Percentiles rank a stretch among this genome's conserved stretches.
Evolutionary conservation across 30 jellyfish, hydroid and myxozoan genomes (phyloP).

Genomic region (Mastigias papua): DNA sequence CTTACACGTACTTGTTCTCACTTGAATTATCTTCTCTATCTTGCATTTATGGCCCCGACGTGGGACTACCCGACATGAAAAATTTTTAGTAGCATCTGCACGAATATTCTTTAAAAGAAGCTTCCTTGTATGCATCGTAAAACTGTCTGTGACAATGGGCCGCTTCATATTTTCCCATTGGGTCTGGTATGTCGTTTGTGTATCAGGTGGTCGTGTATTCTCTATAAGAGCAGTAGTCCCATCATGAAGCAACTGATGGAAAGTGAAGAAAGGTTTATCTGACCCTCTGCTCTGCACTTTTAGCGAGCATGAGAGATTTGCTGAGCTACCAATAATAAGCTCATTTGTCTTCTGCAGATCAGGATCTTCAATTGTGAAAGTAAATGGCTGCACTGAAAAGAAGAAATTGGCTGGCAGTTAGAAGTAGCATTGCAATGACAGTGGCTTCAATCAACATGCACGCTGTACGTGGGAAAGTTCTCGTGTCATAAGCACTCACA

Average conservation of each 20-base stretch:
- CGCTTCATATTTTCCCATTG: neutral
- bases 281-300: too few relatives aligned
- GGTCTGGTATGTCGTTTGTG: neutral
- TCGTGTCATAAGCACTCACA: too few relatives aligned
- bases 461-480: too few relatives aligned
- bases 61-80: neutral
- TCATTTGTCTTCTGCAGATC: neutral
- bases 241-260: too few relatives aligned
- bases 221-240: too few relatives aligned
- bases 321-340: slow-evolving; percentile 8
- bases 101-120: neutral
- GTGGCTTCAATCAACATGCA: too few relatives aligned
- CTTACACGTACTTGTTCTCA: neutral
- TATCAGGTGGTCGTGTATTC: neutral
- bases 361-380: neutral
- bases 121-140: neutral
- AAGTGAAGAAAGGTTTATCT: too few relatives aligned
- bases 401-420: neutral
- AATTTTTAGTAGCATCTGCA: neutral
- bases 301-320: slow-evolving; percentile 25
- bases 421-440: neutral
- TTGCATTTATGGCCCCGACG: neutral
- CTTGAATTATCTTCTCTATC: neutral
- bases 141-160: neutral
- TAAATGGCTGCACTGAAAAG: neutral